Percentiles rank a stretch among this genome's conserved stretches.
Evolutionary conservation across 2,797 vertebrate genomes (phyloP).

Genomic region (Sebastes oblongus): DNA sequence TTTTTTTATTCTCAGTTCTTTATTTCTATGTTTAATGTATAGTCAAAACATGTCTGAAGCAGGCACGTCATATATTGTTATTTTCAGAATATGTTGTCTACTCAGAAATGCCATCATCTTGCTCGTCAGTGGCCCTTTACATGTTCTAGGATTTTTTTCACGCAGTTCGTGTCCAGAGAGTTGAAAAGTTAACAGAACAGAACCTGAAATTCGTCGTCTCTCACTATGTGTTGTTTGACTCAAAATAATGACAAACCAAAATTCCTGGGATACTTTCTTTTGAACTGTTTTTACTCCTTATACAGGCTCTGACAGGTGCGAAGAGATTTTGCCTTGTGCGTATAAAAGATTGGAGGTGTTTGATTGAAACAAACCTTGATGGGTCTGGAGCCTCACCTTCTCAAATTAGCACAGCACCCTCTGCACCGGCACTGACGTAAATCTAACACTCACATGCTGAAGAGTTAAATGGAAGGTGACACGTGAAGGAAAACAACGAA

Average conservation of each 20-base stretch:
- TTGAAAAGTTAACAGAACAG: not conserved
- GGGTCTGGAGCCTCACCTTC: constrained; percentile 31
- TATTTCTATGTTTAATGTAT: not conserved
- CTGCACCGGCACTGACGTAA: constrained; percentile 4
- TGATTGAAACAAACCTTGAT: constrained; percentile 52
- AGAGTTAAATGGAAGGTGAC: constrained; percentile 45
- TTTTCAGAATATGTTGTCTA: not conserved
- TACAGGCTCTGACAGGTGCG: constrained; percentile 20
- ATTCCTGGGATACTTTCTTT: not conserved
- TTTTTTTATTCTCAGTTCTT: not conserved
- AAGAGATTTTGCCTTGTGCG: not conserved
- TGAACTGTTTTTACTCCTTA: not conserved
- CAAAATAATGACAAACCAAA: not conserved
- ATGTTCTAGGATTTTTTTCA: not conserved
- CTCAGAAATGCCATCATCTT: not conserved
- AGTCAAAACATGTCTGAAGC: not conserved
- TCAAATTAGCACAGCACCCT: constrained; percentile 21
- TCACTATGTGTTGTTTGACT: not conserved
- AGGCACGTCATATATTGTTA: not conserved
- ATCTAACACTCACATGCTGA: constrained; percentile 36
- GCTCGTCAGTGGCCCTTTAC: not conserved
- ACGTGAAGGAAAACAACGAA: constrained; percentile 36
- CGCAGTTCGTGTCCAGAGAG: not conserved
- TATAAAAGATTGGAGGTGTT: constrained; percentile 15
- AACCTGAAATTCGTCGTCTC: not conserved